Percentiles rank a stretch among this genome's conserved stretches.
Conservation (phyloP, 37 sponge, comb jelly and placozoan genomes). For the Amphimedon queenslandica region DNA sequence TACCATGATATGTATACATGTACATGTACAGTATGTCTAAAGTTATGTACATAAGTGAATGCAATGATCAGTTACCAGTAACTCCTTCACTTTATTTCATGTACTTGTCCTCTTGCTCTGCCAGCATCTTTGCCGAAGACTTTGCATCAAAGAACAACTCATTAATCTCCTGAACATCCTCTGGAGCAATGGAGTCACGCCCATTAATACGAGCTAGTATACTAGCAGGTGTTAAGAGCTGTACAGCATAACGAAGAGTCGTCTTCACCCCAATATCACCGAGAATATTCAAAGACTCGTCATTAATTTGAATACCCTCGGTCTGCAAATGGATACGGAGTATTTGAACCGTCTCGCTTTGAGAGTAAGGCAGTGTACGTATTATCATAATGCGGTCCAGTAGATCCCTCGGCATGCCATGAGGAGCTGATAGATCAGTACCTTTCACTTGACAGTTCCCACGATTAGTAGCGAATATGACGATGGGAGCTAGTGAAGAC, state of each 20-base stretch:
- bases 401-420: constrained; percentile 94
- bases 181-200: too few relatives aligned
- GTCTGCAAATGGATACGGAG: constrained; percentile 84
- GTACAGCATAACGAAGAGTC: constrained; percentile 91
- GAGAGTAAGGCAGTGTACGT: constrained; percentile 88
- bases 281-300: too few relatives aligned
- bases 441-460: constrained; percentile 91
- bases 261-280: constrained; percentile 84
- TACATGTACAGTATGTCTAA: too few relatives aligned
- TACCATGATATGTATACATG: too few relatives aligned
- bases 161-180: too few relatives aligned
- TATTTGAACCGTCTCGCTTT: constrained; percentile 91
- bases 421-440: constrained; percentile 88
- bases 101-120: too few relatives aligned
- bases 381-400: constrained; percentile 94
- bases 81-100: too few relatives aligned
- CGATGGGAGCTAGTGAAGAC: constrained; percentile 90
- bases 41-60: too few relatives aligned
- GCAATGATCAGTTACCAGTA: too few relatives aligned
- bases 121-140: too few relatives aligned
- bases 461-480: constrained; percentile 97
- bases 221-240: constrained; percentile 91
- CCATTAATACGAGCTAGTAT: too few relatives aligned
- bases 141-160: too few relatives aligned
- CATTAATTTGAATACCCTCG: constrained; percentile 72